Evolutionary conservation across 1,140 invertebrate genomes (phyloP), one percentile per base, ranked within the genome.

Genomic region (Pinna nobilis): DNA sequence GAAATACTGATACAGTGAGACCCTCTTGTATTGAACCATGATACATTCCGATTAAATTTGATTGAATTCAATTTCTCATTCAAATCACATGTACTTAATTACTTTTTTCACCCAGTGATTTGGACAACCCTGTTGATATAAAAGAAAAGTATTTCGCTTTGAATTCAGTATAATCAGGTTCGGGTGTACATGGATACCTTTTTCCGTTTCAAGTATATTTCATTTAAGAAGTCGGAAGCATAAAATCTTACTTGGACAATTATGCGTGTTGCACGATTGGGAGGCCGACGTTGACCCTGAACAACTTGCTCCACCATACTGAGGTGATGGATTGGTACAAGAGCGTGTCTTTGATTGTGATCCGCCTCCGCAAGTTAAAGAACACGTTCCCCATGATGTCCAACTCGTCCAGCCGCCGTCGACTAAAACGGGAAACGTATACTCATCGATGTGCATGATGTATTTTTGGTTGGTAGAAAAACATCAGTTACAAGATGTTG

Each of bases 201-300:
- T 53, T 23, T 7, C 9, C 7, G 9, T 13, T 25, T 13, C 18
- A 4, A 60, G 7, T 13, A 3, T 33, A 60, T 28, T 15, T 20
- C 18, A 15, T 18, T 33, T 28, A 18, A 18, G 25, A 2, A 23
- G 23, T n/a, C 18, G 7, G 25, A 39, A 39, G 13, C 18, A 23
- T 20, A 20, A 35, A 20, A 30, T 25, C 25, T 25, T 66, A 66
- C 64, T 37, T 51, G 64, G 49, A 53, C 64, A 66, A 11, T 44
- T 32, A 18, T 28, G 28, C 2, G 25, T 66, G 5, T 35, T 66
- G 25, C 64, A 66, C 9, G 30, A 13, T 35, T 15, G n/a, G n/a
- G 33, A 49, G 9, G 20, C 20, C 20, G 64, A 51, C 18, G 33
- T 28, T 23, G 47, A 51, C 23, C 33, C 33, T 13, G 32, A n/a